Evolutionary conservation across 2,113 vertebrate genomes (phyloP).

Genomic region (Microtus pennsylvanicus): DNA sequence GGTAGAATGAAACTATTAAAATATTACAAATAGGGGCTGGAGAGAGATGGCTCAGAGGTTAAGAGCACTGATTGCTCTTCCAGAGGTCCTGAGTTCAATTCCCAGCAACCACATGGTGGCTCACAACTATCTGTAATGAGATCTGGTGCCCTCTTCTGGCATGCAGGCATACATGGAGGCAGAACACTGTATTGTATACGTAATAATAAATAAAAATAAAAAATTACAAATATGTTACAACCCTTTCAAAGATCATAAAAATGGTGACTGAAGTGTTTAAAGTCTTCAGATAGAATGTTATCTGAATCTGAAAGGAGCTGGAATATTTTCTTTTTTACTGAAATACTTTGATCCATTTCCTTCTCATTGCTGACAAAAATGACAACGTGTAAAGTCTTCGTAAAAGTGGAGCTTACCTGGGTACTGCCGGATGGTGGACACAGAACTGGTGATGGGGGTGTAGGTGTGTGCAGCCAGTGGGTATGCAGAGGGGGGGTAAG

Average conservation of each 20-base stretch:
- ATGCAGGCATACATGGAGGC: no score
- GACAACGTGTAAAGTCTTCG: neutral
- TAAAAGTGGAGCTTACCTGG: slow-evolving; percentile 89
- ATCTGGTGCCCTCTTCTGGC: no score
- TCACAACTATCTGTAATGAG: no score
- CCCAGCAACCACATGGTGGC: no score
- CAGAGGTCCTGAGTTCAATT: no score
- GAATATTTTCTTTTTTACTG: neutral
- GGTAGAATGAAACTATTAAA: slow-evolving; percentile 19
- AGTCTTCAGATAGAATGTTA: neutral
- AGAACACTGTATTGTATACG: no score
- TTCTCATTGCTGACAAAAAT: slow-evolving; percentile 20
- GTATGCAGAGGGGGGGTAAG: slow-evolving; percentile 94
- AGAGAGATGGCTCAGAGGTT: no score
- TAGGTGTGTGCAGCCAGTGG: slow-evolving; percentile 95
- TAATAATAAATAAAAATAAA: no score
- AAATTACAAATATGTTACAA: neutral
- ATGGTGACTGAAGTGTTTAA: neutral
- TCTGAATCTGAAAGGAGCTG: neutral
- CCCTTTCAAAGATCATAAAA: neutral
- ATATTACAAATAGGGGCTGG: neutral
- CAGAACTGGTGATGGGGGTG: slow-evolving; percentile 97
- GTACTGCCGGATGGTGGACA: slow-evolving; percentile 97
- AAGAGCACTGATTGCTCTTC: no score
- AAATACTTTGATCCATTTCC: neutral